A percentile compares a stretch with the other conserved stretches of the same genome.
Evolutionary conservation across 2,113 vertebrate genomes (phyloP).

Genomic region (Chascanopsetta lugubris): DNA sequence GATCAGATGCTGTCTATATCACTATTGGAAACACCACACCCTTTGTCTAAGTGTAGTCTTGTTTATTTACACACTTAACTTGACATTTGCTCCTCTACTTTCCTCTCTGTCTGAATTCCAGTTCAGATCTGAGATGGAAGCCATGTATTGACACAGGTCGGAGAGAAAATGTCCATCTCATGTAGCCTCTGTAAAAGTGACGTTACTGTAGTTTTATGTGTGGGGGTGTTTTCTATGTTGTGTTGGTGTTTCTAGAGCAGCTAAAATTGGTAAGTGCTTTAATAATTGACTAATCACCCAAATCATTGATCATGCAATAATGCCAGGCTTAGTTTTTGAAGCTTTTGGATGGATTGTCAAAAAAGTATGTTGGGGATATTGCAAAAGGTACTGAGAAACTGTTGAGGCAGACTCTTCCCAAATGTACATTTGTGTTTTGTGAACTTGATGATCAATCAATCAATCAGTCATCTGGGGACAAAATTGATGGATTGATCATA

Average conservation of each 20-base stretch:
- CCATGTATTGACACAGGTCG: conserved; percentile 20
- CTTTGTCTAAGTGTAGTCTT: conserved; percentile 73
- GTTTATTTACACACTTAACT: conserved; percentile 65
- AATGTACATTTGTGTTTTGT: no score
- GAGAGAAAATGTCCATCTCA: conserved; percentile 20
- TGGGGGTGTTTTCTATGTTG: background rate
- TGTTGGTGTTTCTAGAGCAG: no score
- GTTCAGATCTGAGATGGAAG: conserved; percentile 41
- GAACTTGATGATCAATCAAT: no score
- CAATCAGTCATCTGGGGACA: background rate
- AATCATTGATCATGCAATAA: no score
- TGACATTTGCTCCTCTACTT: conserved; percentile 70
- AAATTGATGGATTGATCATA: no score
- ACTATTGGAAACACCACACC: conserved; percentile 61
- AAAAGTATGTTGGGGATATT: no score
- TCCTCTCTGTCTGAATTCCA: conserved; percentile 42
- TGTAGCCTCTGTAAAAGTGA: conserved; percentile 7
- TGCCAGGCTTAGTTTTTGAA: background rate
- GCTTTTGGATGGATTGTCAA: no score
- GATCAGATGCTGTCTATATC: conserved; percentile 69
- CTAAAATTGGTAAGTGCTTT: background rate
- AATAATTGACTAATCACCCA: no score
- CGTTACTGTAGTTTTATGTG: background rate
- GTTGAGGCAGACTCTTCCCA: no score
- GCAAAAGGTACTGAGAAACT: no score